Conservation (phyloP, 2,888 invertebrate genomes). For the Deilephila porcellus region DNA sequence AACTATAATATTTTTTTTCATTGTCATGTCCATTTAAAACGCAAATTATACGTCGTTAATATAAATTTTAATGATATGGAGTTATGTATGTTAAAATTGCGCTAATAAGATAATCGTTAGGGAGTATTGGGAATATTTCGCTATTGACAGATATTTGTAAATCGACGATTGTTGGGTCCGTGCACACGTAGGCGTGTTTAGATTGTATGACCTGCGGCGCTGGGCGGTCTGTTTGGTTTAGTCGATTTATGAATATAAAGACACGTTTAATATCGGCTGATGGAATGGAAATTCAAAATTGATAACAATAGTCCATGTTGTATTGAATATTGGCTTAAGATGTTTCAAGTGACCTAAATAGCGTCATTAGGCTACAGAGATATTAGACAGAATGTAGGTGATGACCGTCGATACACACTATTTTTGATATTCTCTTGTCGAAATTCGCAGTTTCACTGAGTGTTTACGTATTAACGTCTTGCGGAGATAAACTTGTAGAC, state of each 20-base stretch:
- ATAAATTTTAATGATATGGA: constrained; percentile 2
- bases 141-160: constrained; percentile 16
- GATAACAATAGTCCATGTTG: constrained; percentile 68
- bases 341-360: constrained; percentile 76
- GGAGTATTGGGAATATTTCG: constrained; percentile 15
- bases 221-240: not conserved
- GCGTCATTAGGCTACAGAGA: constrained; percentile 75
- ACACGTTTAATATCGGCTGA: constrained; percentile 10
- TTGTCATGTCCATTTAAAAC: constrained; percentile 24
- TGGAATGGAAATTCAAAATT: constrained; percentile 58
- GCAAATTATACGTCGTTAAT: constrained; percentile 25
- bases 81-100: constrained; percentile 22
- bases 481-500: constrained; percentile 64
- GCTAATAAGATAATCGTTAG: constrained; percentile 5
- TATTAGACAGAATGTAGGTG: constrained; percentile 78
- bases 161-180: constrained; percentile 4
- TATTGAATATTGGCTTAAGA: constrained; percentile 48
- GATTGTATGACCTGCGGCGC: not conserved
- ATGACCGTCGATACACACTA: constrained; percentile 80
- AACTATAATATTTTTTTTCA: not conserved
- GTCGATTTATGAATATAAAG: constrained; percentile 21
- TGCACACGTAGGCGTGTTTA: not conserved
- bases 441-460: constrained; percentile 79
- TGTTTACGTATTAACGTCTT: constrained; percentile 68
- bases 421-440: constrained; percentile 85